These are phyloP conservation scores for Osedax fenrisi DNA, from an alignment of 2,888 invertebrate genomes.

Conservation along the genomic window DNA sequence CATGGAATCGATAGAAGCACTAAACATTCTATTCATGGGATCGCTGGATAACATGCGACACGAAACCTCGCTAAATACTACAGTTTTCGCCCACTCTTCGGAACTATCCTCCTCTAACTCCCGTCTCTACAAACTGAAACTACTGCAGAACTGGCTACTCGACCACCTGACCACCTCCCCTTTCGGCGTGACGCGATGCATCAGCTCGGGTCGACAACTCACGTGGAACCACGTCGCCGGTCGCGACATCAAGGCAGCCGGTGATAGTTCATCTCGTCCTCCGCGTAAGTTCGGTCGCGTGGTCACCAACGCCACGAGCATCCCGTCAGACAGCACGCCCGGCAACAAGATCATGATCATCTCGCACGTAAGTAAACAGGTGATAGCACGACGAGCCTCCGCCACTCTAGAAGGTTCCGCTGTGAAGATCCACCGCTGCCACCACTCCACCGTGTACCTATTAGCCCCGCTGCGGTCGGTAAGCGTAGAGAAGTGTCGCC, in stretches of 20 bases:
- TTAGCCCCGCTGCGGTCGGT: conserved; percentile 48
- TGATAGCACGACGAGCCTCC: conserved; percentile 48
- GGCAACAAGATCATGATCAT: conserved; percentile 49
- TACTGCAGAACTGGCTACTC: conserved; percentile 46
- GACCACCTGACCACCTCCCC: conserved; percentile 45
- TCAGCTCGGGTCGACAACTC: conserved; percentile 45
- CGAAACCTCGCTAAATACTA: not conserved
- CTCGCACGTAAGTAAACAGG: conserved; percentile 49
- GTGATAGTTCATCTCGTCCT: not conserved
- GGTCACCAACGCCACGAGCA: conserved; percentile 48
- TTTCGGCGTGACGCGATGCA: conserved; percentile 48
- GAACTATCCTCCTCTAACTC: conserved; percentile 38
- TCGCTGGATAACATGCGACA: not conserved
- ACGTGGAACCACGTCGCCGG: conserved; percentile 39
- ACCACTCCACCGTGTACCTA: conserved; percentile 48
- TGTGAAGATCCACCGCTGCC: conserved; percentile 49
- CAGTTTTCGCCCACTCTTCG: not conserved
- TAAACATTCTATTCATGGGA: not conserved
- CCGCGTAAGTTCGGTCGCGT: conserved; percentile 41
- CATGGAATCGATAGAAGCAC: not conserved
- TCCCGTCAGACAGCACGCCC: conserved; percentile 43
- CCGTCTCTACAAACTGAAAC: conserved; percentile 40
- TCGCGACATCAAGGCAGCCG: not conserved
- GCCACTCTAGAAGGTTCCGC: conserved; percentile 47
- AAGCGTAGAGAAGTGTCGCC: conserved; percentile 50